phyloP scores from a whole-genome alignment of 2,888 invertebrate genomes.

The Drosophila neonasuta region DNA sequence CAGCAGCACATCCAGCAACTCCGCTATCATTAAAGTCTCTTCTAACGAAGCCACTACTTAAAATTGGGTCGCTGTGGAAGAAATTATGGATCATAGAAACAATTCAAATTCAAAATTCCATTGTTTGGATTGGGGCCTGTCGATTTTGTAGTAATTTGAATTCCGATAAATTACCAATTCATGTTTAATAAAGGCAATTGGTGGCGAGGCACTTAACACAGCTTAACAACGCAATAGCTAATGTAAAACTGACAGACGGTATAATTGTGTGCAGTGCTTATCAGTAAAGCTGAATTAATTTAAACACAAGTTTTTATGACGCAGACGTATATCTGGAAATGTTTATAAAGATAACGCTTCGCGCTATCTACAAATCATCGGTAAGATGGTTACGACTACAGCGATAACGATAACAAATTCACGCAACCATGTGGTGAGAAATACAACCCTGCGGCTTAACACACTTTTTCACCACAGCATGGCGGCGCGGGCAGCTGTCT shows the following conservation, averaged over 20 bases:
- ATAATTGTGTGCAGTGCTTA: conserved; percentile 36
- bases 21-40: conserved; percentile 80
- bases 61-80: conserved; percentile 81
- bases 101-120: conserved; percentile 4
- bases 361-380: conserved; percentile 37
- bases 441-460: conserved; percentile 48
- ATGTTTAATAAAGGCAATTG: conserved; percentile 42
- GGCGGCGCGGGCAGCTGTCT: conserved; percentile 69
- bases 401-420: conserved; percentile 36
- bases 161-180: conserved; percentile 52
- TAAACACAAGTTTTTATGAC: conserved; percentile 52
- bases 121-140: conserved; percentile 2
- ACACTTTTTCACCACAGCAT: conserved; percentile 71
- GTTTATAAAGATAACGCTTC: conserved; percentile 57
- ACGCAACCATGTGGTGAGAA: conserved; percentile 24
- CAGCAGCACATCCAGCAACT: conserved; percentile 67
- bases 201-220: conserved; percentile 24
- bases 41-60: conserved; percentile 82
- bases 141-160: conserved; percentile 59
- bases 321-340: conserved; percentile 30
- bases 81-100: conserved; percentile 15
- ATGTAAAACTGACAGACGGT: conserved; percentile 42
- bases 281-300: conserved; percentile 31
- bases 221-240: conserved; percentile 55
- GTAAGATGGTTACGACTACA: not conserved